Conservation (phyloP, 2,797 vertebrate species). For the Dicrostonyx torquatus region DNA sequence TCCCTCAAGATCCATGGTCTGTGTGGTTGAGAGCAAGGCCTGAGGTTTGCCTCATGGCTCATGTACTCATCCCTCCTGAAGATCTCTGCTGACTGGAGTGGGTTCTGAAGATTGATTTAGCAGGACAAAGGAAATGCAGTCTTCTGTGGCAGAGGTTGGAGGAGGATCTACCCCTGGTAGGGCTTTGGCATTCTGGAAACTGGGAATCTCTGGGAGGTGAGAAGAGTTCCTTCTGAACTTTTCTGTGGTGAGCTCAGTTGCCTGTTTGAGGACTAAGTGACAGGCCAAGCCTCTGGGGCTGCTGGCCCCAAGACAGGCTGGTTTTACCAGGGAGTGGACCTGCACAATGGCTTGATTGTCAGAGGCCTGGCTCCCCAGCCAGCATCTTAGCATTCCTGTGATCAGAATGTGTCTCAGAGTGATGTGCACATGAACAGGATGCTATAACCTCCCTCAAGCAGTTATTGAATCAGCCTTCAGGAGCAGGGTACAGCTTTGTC, state of each 20-base stretch:
- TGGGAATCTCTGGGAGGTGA: slow-evolving; percentile 10
- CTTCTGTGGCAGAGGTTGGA: background rate
- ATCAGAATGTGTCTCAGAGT: slow-evolving; percentile 29
- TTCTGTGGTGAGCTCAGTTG: background rate
- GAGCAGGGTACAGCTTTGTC: slow-evolving; percentile 42
- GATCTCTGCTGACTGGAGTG: background rate
- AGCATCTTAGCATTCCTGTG: slow-evolving; percentile 44
- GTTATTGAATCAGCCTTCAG: slow-evolving; percentile 24
- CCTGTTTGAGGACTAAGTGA: background rate
- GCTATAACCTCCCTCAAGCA: background rate
- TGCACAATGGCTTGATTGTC: slow-evolving; percentile 64
- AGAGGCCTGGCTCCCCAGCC: slow-evolving; percentile 44
- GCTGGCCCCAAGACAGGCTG: slow-evolving; percentile 37
- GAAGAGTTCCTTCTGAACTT: slow-evolving; percentile 6
- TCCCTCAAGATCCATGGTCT: background rate
- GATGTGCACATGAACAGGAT: background rate
- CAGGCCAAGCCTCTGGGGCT: background rate
- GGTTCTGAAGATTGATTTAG: background rate
- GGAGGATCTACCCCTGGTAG: background rate
- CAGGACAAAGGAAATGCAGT: background rate
- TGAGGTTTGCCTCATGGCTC: background rate
- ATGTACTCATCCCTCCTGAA: background rate
- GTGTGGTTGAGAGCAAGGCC: background rate
- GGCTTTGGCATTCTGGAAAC: background rate
- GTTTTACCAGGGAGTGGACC: slow-evolving; percentile 33